Evolutionary conservation across 2,113 vertebrate genomes (phyloP), one percentile per base, ranked within the genome.

Genomic region (Mionectes macconnelli): DNA sequence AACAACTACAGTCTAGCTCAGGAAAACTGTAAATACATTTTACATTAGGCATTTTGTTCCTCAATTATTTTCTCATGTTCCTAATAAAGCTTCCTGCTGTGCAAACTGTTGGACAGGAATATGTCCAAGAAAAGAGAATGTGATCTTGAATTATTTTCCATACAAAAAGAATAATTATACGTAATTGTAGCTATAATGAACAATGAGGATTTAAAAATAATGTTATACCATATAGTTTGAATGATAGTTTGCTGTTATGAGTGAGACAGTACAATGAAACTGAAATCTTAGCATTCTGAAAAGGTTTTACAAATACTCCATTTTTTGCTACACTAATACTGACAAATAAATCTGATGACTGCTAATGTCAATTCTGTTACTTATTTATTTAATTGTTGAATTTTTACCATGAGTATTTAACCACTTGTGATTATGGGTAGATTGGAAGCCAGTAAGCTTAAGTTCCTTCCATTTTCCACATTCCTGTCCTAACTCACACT

Each of bases 21-120:
- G 81, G 40, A 89, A 94, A 95, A 57, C 22, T 63, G 56, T 87
- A 89, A 96, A 91, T 94, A 92, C 35, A 60, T 92, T 93, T 93
- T 90, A 66, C 12, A 42, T 63, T 86, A 95, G 69, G 49, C 13
- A 73, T 87, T 95, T 92, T 80, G 22, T 93, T 93, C 50, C 79
- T 94, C 27, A 52, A 24, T 88, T 90, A 88, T 86, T 91, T 95
- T 95, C 72, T 68, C 21, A 57, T 52, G 37, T 74, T 78, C 25
- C 21, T 93, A 81, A 75, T 70, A 93, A 60, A 89, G 45, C 19
- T 90, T 69, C 67, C 75, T 88, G 30, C 53, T 81, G 74, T 79
- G 39, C 72, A 42, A 37, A 44, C 14, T 63, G 55, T 42, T 83
- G 63, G 64, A 73, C 31, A 74, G 52, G 28, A 92, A 62, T 66